A percentile compares a stretch with the other conserved stretches of the same genome.
These are phyloP conservation scores for Potorous gilbertii DNA, from an alignment of 2,797 vertebrate species.

Conservation along the genomic window DNA sequence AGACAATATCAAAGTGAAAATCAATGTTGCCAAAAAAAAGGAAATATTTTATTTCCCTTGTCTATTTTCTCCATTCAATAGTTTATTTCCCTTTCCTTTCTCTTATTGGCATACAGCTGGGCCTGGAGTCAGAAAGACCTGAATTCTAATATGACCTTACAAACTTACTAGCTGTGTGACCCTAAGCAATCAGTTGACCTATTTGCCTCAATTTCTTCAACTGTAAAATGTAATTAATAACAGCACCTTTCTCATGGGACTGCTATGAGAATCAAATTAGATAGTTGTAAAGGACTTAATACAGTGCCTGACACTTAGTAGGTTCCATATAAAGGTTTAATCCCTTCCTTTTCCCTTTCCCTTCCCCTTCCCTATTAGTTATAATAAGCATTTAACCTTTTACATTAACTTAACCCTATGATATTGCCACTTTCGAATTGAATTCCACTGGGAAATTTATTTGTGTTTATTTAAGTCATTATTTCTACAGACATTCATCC, in stretches of 20 bases:
- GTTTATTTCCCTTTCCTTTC: slow-evolving; percentile 32
- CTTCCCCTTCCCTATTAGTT: not conserved
- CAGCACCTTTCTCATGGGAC: not conserved
- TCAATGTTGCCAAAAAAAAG: slow-evolving; percentile 39
- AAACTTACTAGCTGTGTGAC: not conserved
- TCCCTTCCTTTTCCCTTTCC: not conserved
- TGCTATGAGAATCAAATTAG: not conserved
- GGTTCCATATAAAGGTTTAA: not conserved
- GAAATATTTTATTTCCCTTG: slow-evolving; percentile 22
- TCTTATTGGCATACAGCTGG: not conserved
- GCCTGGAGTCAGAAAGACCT: not conserved
- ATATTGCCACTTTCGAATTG: not conserved
- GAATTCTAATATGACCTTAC: not conserved
- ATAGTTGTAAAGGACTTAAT: not conserved
- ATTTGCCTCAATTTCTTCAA: not conserved
- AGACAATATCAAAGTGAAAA: slow-evolving; percentile 49
- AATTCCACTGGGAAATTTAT: not conserved
- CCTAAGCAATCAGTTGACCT: not conserved
- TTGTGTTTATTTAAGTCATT: not conserved
- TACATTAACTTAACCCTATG: not conserved
- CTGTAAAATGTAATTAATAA: not conserved
- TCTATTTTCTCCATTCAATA: slow-evolving; percentile 30
- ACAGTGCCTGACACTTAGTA: not conserved
- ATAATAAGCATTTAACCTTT: slow-evolving; percentile 2
- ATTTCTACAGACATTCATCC: not conserved